Evolutionary conservation across 2,888 invertebrate species (phyloP).

Genomic region (Malacosoma neustria): DNA sequence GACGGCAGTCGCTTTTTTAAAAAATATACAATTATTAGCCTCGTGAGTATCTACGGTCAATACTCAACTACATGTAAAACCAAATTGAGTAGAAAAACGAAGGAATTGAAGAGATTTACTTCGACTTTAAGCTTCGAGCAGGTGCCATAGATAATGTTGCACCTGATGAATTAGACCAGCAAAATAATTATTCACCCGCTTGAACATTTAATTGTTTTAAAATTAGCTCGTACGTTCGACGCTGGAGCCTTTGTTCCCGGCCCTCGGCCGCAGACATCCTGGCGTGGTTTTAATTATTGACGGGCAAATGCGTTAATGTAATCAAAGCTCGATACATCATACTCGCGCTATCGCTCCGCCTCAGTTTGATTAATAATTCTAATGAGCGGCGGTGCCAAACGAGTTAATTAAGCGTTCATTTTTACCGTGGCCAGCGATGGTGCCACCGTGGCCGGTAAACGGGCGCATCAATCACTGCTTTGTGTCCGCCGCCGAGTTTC

Average conservation of each 20-base stretch:
- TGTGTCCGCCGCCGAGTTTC: conserved; percentile 61
- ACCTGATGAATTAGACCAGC: not conserved
- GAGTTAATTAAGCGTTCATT: conserved; percentile 72
- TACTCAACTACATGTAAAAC: no score
- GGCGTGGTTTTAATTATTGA: conserved; percentile 67
- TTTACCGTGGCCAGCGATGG: conserved; percentile 34
- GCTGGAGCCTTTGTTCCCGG: conserved; percentile 22
- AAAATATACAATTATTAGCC: no score
- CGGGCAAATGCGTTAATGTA: conserved; percentile 64
- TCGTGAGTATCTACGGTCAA: no score
- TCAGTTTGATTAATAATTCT: conserved; percentile 72
- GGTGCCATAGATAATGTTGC: no score
- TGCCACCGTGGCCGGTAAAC: conserved; percentile 70
- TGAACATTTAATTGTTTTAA: not conserved
- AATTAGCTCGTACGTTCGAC: not conserved
- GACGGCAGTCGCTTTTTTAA: no score
- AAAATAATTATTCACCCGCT: not conserved
- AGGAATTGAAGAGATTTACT: no score
- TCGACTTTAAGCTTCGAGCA: no score
- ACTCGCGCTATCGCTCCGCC: conserved; percentile 64
- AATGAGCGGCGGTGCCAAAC: conserved; percentile 74
- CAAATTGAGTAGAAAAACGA: no score
- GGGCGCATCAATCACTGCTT: conserved; percentile 71
- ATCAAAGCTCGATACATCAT: conserved; percentile 73
- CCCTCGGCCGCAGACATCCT: conserved; percentile 36